phyloP scores from a whole-genome alignment of 2,888 invertebrate species.

The Pegoplata infirma region DNA sequence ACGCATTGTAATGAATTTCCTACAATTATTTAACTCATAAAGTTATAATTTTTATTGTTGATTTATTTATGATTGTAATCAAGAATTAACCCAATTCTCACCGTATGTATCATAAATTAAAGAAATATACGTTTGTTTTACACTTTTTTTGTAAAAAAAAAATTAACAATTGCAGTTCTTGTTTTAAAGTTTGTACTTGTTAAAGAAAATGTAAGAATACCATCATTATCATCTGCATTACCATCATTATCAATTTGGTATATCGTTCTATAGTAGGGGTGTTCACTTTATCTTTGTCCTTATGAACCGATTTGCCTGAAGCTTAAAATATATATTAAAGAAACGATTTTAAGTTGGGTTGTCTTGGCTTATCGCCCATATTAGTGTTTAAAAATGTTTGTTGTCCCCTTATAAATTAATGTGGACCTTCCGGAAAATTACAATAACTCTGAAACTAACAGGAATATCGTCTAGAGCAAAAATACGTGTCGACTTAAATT shows the following conservation, averaged over 20 bases:
- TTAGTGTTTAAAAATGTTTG: too few species aligned
- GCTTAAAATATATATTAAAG: too few species aligned
- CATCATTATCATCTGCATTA: background rate
- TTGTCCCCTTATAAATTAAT: too few species aligned
- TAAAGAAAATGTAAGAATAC: background rate
- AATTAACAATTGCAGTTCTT: background rate
- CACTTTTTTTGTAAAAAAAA: background rate
- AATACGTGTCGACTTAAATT: too few species aligned
- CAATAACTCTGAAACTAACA: too few species aligned
- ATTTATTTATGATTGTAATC: slow-evolving; percentile 48
- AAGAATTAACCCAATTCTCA: slow-evolving; percentile 59
- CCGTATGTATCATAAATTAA: too few species aligned
- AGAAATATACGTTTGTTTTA: background rate
- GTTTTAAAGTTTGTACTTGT: background rate
- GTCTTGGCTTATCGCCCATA: too few species aligned
- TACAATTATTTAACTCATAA: background rate
- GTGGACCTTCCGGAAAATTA: too few species aligned
- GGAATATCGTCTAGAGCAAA: too few species aligned
- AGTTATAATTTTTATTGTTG: slow-evolving; percentile 14
- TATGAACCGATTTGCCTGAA: too few species aligned
- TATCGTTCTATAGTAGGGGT: background rate
- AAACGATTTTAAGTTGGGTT: too few species aligned
- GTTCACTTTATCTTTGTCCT: too few species aligned
- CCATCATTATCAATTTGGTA: background rate
- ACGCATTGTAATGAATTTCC: slow-evolving; percentile 15